phyloP scores from a whole-genome alignment of 2,797 vertebrate species.

The Nannoperca obscura region DNA sequence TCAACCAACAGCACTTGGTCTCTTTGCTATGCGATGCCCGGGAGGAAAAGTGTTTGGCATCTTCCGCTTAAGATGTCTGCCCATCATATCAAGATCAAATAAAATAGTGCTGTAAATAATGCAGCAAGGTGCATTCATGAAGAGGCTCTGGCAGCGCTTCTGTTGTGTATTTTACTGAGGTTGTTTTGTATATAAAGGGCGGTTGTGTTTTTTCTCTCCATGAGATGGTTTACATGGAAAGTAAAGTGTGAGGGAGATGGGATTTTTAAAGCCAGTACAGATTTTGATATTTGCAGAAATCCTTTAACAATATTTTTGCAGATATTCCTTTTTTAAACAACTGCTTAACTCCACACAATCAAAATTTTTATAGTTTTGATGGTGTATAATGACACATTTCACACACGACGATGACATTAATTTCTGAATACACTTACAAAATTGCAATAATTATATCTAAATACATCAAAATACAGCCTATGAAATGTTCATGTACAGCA shows the following conservation, averaged over 20 bases:
- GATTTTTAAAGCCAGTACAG: not conserved
- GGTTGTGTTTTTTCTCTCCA: not conserved
- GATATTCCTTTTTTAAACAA: not conserved
- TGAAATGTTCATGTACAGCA: not conserved
- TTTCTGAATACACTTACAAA: not conserved
- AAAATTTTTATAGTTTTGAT: not conserved
- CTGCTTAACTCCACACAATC: not conserved
- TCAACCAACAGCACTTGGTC: constrained; percentile 82
- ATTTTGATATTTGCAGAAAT: not conserved
- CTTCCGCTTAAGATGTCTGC: constrained; percentile 80
- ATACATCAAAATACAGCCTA: not conserved
- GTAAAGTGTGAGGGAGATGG: not conserved
- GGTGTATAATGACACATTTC: not conserved
- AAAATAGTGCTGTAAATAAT: constrained; percentile 86
- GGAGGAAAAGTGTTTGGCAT: constrained; percentile 64
- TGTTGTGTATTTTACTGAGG: constrained; percentile 13
- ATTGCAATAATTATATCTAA: not conserved
- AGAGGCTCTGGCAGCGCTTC: constrained; percentile 39
- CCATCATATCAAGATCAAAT: constrained; percentile 84
- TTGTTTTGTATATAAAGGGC: not conserved
- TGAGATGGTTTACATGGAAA: not conserved
- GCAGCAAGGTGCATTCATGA: constrained; percentile 83
- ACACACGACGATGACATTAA: not conserved
- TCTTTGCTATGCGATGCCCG: constrained; percentile 72
- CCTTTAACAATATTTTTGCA: not conserved